Base-by-base conservation (phyloP, 2,888 invertebrate genomes). In the Heliothis peltigera region DNA sequence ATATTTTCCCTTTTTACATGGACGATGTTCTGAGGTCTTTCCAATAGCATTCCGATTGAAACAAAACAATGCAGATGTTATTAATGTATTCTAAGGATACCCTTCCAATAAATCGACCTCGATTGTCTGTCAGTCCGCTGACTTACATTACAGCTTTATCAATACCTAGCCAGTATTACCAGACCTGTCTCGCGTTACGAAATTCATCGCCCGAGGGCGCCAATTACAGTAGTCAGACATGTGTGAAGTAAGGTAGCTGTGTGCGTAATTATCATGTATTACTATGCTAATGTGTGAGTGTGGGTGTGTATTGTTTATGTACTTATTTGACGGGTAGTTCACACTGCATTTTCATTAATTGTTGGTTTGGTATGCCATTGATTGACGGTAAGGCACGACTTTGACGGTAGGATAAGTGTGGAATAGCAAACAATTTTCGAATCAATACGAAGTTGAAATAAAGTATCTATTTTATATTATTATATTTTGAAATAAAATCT, bases 71-170 rank as follows among this genome's bases (percentile, higher is more conserved):
- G 72, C 57, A 60, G 72, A 73, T 77, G 32, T 18, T 77, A 73
- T 77, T 73, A 72, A 60, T 64, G 67, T 59, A 75, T 70, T 64
- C 79, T 62, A 49, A 52, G 75, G 64, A 62, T 77, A 63, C 64
- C 70, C 55, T 56, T 56, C 62, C 66, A 64, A 82, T 75, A 81
- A 72, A 71, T 67, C 64, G 84, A 75, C 87, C 88, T 88, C 83
- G 77, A 75, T 76, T 84, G 89, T 84, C 88, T 81, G 84, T 90
- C 90, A 87, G 81, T 84, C 70, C 53, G 65, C 68, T 57, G 60
- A 75, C 70, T 70, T n/a, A 8, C 56, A 72, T 56, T 62, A 78
- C 65, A 46, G 35, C 70, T 64, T 63, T 62, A 80, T 77, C 57
- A 55, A 55, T 80, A 77, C 56, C 56, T 61, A 59, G 46, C 78